Conservation (phyloP, 1,140 invertebrate species). For the Acromyrmex echinatior region DNA sequence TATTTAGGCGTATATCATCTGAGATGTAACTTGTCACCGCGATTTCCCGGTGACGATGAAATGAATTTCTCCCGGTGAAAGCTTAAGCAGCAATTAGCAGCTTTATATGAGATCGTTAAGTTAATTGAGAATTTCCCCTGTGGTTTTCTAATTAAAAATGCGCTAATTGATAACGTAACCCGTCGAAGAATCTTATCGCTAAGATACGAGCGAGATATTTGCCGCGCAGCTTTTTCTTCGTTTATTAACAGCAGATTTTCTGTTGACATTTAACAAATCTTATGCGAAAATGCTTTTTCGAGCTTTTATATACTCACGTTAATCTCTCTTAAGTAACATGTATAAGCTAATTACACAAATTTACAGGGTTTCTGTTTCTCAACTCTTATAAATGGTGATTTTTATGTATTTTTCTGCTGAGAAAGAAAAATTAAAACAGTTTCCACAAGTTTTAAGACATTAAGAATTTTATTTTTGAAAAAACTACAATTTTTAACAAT, state of each 20-base stretch:
- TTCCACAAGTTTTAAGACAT: too few relatives aligned
- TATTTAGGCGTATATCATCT: conserved; percentile 3
- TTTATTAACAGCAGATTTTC: background rate
- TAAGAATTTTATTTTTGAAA: too few relatives aligned
- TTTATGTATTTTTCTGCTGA: too few relatives aligned
- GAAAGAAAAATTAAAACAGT: too few relatives aligned
- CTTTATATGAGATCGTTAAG: background rate
- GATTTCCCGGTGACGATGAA: conserved; percentile 19
- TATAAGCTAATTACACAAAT: background rate
- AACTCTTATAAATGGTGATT: too few relatives aligned
- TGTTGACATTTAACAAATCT: background rate
- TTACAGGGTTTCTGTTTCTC: too few relatives aligned
- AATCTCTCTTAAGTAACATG: background rate
- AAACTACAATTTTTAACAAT: too few relatives aligned
- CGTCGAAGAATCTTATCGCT: background rate
- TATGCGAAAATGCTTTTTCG: background rate
- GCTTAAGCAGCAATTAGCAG: conserved; percentile 44
- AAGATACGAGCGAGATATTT: background rate
- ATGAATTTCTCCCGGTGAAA: conserved; percentile 21
- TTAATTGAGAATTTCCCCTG: conserved; percentile 13
- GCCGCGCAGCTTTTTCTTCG: background rate
- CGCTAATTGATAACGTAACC: conserved; percentile 25
- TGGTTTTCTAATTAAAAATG: conserved; percentile 23
- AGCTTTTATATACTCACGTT: background rate
- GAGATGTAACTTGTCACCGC: conserved; percentile 41